Base-by-base conservation (phyloP, 2,888 invertebrate species). In the Philonicus albiceps region DNA sequence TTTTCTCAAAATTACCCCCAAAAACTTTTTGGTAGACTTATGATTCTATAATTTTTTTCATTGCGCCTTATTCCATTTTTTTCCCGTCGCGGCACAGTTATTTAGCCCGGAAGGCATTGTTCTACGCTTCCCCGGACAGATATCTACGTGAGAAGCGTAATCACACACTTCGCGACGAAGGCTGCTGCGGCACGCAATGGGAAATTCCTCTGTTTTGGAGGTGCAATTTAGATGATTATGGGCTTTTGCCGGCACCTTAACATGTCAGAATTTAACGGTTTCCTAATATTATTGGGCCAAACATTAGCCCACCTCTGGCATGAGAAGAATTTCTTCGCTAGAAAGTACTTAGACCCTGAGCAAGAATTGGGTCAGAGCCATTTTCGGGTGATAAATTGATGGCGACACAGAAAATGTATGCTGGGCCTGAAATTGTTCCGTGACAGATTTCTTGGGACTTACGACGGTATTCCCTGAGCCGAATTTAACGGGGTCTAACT, bases 201-300 rank as follows among this genome's bases (percentile, higher is more conserved):
- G 40, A 40, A 76, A 76, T 76, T 76, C 40, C 37, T 76, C 37
- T 76, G 37, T 76, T n/a, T 76, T 76, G 76, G 64, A 76, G 34
- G 53, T 80, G 49, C 49, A 80, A 80, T 80, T 80, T 80, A 22
- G 80, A 80, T 80, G 80, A 80, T 80, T 80, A 80, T 22, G 53
- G 80, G 53, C 80, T 80, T 53, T 80, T 80, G 80, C 43, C 80
- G 49, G 43, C 80, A 53, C 49, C 64, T 43, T 40, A 83, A 83
- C 64, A 83, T 83, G 83, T 72, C 83, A 83, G 37, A 83, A 37
- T 64, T 83, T 83, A 83, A 83, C 83, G 83, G 83, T 83, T 83
- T 64, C 31, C 72, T 31, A 27, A 78, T 83, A 34, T 83, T 83
- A 64, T 83, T 83, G 83, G 55, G 40, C 37, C 49, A 80, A n/a